A percentile compares a stretch with the other conserved stretches of the same genome.
These are phyloP conservation scores for Branchinecta lynchi DNA, from an alignment of 1,140 invertebrate species.

Conservation along the genomic window DNA sequence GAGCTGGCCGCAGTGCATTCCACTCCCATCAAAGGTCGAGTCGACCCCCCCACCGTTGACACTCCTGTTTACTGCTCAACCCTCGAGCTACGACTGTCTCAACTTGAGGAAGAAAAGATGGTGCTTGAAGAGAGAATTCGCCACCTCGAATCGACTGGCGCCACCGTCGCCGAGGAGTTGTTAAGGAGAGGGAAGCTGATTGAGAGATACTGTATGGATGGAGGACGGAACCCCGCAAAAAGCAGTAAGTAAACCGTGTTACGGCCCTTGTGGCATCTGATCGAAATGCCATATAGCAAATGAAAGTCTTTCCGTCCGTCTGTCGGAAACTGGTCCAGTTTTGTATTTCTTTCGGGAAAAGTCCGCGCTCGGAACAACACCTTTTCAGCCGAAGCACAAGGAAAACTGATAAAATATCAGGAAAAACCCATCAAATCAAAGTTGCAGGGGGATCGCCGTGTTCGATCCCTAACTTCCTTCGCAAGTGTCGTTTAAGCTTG, in stretches of 20 bases:
- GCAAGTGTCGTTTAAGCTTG: too few species aligned
- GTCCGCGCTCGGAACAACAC: too few species aligned
- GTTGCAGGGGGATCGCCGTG: too few species aligned
- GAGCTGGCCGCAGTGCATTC: not conserved
- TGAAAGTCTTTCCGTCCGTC: too few species aligned
- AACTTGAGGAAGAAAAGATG: slow-evolving; percentile 38
- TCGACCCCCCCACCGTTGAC: not conserved
- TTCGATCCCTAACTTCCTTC: too few species aligned
- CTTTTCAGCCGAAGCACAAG: too few species aligned
- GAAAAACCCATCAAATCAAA: too few species aligned
- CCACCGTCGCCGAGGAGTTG: slow-evolving; percentile 40
- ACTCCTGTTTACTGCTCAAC: slow-evolving; percentile 21
- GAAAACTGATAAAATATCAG: too few species aligned
- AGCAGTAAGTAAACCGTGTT: slow-evolving; percentile 25
- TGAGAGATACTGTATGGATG: slow-evolving; percentile 38
- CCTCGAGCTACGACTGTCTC: slow-evolving; percentile 32
- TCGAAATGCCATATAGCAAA: too few species aligned
- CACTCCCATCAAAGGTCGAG: not conserved
- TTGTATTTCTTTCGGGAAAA: too few species aligned
- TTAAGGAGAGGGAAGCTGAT: slow-evolving; percentile 38
- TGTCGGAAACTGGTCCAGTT: too few species aligned
- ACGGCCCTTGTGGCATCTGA: too few species aligned
- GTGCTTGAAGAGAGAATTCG: slow-evolving; percentile 37
- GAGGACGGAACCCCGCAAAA: slow-evolving; percentile 23
- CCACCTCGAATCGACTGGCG: slow-evolving; percentile 37